Conservation (phyloP, 1,140 invertebrate genomes). For the Leptestheria dahalacensis region DNA sequence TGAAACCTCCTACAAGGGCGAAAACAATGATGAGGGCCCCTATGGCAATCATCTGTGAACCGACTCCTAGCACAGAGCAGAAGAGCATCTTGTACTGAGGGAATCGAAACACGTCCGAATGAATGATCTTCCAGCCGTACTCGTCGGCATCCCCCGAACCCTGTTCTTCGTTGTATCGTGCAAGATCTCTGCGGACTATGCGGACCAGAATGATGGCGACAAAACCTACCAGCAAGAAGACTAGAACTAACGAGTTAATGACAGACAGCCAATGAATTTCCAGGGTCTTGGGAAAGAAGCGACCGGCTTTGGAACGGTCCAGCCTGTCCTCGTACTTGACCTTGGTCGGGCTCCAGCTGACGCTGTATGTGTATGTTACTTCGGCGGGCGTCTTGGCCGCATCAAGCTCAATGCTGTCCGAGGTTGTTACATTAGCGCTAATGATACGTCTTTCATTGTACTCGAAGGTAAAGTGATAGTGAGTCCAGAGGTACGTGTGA, state of each 20-base stretch:
- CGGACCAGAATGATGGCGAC: conserved; percentile 37
- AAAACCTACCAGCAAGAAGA: conserved; percentile 37
- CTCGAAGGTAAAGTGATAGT: conserved; percentile 35
- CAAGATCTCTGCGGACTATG: conserved; percentile 36
- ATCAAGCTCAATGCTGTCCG: conserved; percentile 26
- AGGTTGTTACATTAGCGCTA: conserved; percentile 33
- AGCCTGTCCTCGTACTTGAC: conserved; percentile 29
- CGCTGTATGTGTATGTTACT: conserved; percentile 32
- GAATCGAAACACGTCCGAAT: conserved; percentile 38
- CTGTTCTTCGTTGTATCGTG: conserved; percentile 33
- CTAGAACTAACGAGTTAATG: conserved; percentile 38
- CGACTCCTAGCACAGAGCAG: conserved; percentile 37
- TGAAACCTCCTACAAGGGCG: conserved; percentile 36
- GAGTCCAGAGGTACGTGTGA: conserved; percentile 34
- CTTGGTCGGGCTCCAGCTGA: conserved; percentile 33
- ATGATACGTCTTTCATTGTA: conserved; percentile 36
- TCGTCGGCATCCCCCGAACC: conserved; percentile 33
- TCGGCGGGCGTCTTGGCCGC: conserved; percentile 26
- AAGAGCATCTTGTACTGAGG: conserved; percentile 33
- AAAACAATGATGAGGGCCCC: conserved; percentile 34
- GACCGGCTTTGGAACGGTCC: conserved; percentile 28
- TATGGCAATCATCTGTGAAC: conserved; percentile 34
- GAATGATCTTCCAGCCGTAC: conserved; percentile 40
- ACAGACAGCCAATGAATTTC: conserved; percentile 42
- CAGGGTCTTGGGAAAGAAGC: conserved; percentile 36